These are phyloP conservation scores for Plectropomus leopardus DNA, from an alignment of 2,113 vertebrate species.

Conservation along the genomic window DNA sequence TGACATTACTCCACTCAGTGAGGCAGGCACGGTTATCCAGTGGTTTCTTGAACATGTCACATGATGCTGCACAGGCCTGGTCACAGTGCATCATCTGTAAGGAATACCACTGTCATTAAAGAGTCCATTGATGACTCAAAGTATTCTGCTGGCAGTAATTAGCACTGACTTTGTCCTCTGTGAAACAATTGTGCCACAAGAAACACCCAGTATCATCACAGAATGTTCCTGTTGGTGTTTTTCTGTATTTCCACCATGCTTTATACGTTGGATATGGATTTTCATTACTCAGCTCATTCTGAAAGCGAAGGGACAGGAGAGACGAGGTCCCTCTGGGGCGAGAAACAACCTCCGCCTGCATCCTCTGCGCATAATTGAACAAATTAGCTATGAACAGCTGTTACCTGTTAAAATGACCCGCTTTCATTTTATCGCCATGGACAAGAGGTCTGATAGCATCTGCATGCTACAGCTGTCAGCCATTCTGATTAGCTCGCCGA, in stretches of 20 bases:
- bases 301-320: slow-evolving; percentile 39
- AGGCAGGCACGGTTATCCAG: slow-evolving; percentile 10
- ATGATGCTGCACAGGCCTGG: slow-evolving; percentile 12
- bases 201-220: slow-evolving; percentile 29
- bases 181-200: slow-evolving; percentile 16
- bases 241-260: slow-evolving; percentile 9
- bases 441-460: slow-evolving; percentile 86
- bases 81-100: slow-evolving; percentile 21
- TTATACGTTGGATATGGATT: slow-evolving; percentile 62
- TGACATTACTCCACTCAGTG: slow-evolving; percentile 24
- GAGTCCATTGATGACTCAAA: slow-evolving; percentile 27
- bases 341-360: slow-evolving; percentile 75
- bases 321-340: slow-evolving; percentile 65
- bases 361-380: slow-evolving; percentile 84
- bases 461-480: slow-evolving; percentile 85
- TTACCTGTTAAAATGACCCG: slow-evolving; percentile 87
- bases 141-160: slow-evolving; percentile 29
- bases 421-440: slow-evolving; percentile 82
- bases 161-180: slow-evolving; percentile 26
- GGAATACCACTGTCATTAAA: not conserved
- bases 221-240: slow-evolving; percentile 18
- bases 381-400: slow-evolving; percentile 86
- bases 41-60: slow-evolving; percentile 22
- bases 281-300: slow-evolving; percentile 56
- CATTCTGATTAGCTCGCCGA: slow-evolving; percentile 78